Evolutionary conservation across 2,113 vertebrate species (phyloP).

Genomic region (Felis catus): DNA sequence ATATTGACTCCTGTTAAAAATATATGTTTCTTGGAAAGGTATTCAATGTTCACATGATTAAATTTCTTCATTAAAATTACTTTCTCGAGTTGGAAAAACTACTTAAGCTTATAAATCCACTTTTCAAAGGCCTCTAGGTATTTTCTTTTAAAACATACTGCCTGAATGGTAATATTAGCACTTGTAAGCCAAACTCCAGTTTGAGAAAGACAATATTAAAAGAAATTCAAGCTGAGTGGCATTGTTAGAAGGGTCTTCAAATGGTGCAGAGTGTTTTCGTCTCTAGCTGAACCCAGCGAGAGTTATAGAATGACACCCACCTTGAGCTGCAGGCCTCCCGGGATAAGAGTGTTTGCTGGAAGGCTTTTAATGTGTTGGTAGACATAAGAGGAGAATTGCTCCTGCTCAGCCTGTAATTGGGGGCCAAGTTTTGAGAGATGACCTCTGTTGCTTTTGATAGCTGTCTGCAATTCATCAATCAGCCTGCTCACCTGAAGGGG

Average conservation of each 20-base stretch:
- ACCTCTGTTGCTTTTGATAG: constrained; percentile 78
- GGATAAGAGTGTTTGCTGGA: constrained; percentile 12
- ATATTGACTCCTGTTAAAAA: constrained; percentile 35
- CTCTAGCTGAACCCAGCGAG: neutral
- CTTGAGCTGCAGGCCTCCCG: constrained; percentile 66
- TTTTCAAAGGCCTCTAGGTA: neutral
- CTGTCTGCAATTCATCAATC: constrained; percentile 79
- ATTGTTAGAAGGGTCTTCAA: constrained; percentile 27
- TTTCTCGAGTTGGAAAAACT: constrained; percentile 10
- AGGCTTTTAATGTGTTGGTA: constrained; percentile 69
- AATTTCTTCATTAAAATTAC: constrained; percentile 53
- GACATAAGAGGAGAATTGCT: constrained; percentile 64
- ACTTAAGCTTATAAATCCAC: neutral
- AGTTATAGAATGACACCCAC: constrained; percentile 47
- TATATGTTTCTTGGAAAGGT: neutral
- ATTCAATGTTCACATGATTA: neutral
- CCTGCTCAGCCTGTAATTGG: constrained; percentile 75
- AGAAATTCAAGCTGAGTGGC: constrained; percentile 40
- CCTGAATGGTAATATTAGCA: neutral
- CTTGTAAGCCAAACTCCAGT: neutral
- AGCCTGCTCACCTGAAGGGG: constrained; percentile 76
- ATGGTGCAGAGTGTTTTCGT: neutral
- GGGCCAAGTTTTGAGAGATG: constrained; percentile 72
- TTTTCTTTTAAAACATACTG: constrained; percentile 40
- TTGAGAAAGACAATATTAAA: constrained; percentile 16